Base-by-base conservation (phyloP, 2,113 vertebrate genomes). In the Anarhynchus alexandrinus region DNA sequence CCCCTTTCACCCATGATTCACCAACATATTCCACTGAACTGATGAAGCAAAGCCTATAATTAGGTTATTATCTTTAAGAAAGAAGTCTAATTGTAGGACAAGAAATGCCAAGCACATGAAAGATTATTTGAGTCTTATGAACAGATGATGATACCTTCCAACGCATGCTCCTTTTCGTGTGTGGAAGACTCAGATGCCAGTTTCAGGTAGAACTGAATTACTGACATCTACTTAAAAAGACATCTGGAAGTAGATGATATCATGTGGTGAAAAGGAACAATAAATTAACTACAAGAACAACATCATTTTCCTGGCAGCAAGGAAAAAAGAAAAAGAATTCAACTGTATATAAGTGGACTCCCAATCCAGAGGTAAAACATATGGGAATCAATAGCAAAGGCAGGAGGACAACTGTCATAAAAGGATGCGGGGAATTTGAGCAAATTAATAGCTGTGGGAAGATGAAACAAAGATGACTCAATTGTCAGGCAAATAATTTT, bases 381-480 rank as follows among this genome's bases (percentile, higher is more conserved):
- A 87, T 83, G 94, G 94, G 67, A 97, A 86, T 94, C 81, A 73
- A 91, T 19, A 96, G 73, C 92, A 91, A 86, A 97, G 83, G 83
- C 2, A 6, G 94, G 85, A 95, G 73, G 65, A 97, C 94, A 74
- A 87, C 70, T 83, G 83, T 91, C 85, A 73, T 83, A 94, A 94
- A 97, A 97, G 85, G 92, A 96, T 90, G 62, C 2, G 1, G 92
- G 70, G 82, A 92, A 82, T 91, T 95, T 81, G 80, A 54, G 85
- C 65, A 95, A 94, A 94, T 90, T 90, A 96, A 96, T 82, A 96
- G 96, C 77, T 97, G 92, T 96, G 95, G 96, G 91, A 95, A 97
- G 96, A 97, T 96, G 90, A 96, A 96, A 97, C 89, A 87, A 94
- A 97, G 95, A 97, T 94, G 91, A 91, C 93, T 97, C 96, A 96